Conservation (phyloP, 2,797 vertebrate species). For the Characodon lateralis region DNA sequence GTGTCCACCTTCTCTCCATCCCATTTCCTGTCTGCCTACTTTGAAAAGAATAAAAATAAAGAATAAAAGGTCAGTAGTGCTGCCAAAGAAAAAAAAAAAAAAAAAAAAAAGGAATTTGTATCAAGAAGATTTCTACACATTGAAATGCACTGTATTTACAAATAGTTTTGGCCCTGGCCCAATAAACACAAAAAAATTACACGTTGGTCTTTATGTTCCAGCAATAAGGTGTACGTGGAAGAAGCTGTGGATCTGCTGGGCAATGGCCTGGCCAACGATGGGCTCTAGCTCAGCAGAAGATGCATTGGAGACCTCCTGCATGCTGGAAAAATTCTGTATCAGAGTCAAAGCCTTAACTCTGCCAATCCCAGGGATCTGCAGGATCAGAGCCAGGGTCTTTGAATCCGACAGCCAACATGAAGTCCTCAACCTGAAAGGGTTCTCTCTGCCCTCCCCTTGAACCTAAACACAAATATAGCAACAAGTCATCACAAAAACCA, state of each 20-base stretch:
- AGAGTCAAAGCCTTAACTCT: slow-evolving; percentile 86
- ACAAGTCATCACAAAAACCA: no score
- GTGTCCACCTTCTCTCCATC: no score
- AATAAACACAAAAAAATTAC: not conserved
- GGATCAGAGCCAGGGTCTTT: slow-evolving; percentile 77
- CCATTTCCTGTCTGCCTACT: no score
- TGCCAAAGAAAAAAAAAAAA: no score
- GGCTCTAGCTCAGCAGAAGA: slow-evolving; percentile 77
- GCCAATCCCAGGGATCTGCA: slow-evolving; percentile 88
- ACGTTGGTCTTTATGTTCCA: slow-evolving; percentile 7
- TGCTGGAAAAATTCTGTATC: slow-evolving; percentile 83
- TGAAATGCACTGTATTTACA: not conserved
- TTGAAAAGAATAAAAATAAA: no score
- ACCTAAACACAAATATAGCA: slow-evolving; percentile 72
- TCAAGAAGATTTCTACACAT: not conserved
- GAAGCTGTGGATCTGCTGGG: slow-evolving; percentile 83
- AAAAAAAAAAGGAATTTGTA: no score
- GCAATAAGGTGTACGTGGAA: slow-evolving; percentile 66
- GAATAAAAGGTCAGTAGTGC: no score
- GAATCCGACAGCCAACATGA: slow-evolving; percentile 70
- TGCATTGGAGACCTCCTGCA: slow-evolving; percentile 84
- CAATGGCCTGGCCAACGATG: slow-evolving; percentile 78
- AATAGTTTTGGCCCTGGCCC: not conserved
- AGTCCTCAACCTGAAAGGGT: slow-evolving; percentile 81
- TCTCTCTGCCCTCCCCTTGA: slow-evolving; percentile 83